A percentile compares a stretch with the other conserved stretches of the same genome.
Conservation (phyloP, 2,113 vertebrate genomes). For the Bubo bubo region DNA sequence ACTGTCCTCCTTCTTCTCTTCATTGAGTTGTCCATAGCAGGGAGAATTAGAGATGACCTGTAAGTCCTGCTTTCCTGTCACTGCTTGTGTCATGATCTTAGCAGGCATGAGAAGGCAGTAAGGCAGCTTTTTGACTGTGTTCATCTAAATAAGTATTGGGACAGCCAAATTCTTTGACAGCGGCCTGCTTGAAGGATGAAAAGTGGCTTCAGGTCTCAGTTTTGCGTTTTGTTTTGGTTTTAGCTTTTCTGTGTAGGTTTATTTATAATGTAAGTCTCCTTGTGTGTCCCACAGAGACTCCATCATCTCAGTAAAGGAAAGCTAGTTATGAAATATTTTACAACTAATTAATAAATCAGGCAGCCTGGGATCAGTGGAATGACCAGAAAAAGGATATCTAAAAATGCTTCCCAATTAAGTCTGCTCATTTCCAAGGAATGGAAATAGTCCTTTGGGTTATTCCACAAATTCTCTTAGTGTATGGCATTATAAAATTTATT, state of each 20-base stretch:
- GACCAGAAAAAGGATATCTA: not conserved
- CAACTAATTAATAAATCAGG: not conserved
- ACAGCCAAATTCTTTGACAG: not conserved
- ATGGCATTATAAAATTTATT: not conserved
- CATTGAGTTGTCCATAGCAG: not conserved
- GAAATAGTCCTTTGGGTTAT: not conserved
- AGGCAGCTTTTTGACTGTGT: not conserved
- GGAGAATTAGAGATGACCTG: not conserved
- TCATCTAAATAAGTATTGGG: not conserved
- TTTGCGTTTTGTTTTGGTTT: not conserved
- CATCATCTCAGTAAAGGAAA: not conserved
- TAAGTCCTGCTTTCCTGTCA: not conserved
- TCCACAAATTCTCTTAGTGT: not conserved
- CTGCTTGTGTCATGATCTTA: not conserved
- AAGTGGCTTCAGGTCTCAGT: not conserved
- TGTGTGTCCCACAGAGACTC: not conserved
- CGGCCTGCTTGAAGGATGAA: not conserved
- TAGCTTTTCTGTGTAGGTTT: not conserved
- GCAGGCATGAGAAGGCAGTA: not conserved
- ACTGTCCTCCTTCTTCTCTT: not conserved
- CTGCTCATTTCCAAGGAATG: not conserved
- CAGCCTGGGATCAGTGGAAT: not conserved
- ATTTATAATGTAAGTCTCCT: not conserved
- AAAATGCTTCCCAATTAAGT: not conserved
- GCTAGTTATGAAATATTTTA: not conserved